phyloP scores from a whole-genome alignment of 2,113 vertebrate species.

The Hypomesus transpacificus region DNA sequence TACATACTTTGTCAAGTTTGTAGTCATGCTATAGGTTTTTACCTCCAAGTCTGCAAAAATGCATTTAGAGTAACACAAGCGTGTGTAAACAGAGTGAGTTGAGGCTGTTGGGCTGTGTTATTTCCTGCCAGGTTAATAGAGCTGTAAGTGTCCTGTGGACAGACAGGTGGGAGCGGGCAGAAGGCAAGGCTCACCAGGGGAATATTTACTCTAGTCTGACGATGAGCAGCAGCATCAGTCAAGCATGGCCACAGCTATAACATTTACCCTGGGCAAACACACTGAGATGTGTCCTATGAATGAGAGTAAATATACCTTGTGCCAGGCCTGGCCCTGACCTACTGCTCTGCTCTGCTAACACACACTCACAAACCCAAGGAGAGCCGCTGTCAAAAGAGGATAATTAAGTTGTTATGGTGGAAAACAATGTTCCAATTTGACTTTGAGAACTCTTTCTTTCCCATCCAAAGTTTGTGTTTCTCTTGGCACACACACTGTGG shows the following conservation, averaged over 20 bases:
- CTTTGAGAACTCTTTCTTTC: no score
- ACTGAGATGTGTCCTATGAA: slow-evolving; percentile 44
- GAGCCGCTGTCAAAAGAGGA: no score
- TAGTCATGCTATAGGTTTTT: no score
- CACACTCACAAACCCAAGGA: slow-evolving; percentile 30
- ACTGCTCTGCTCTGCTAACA: slow-evolving; percentile 33
- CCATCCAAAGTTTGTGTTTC: no score
- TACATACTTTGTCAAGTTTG: no score
- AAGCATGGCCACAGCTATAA: slow-evolving; percentile 45
- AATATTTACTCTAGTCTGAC: slow-evolving; percentile 51
- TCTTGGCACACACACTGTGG: no score
- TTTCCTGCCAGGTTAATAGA: slow-evolving; percentile 42
- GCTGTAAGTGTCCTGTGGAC: slow-evolving; percentile 36
- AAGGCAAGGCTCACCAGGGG: slow-evolving; percentile 23
- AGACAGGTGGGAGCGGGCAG: slow-evolving; percentile 31
- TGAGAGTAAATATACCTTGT: slow-evolving; percentile 50
- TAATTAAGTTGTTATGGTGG: no score
- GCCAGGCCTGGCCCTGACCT: slow-evolving; percentile 36
- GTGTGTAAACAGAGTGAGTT: slow-evolving; percentile 14
- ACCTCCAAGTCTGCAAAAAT: no score
- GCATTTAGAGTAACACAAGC: no score
- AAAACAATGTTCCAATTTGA: no score
- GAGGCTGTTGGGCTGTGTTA: slow-evolving; percentile 35
- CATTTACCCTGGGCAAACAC: slow-evolving; percentile 58
- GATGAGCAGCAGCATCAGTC: slow-evolving; percentile 44